Conservation (phyloP, 92 coral and sea anemone species). For the Phymanthus crucifer region DNA sequence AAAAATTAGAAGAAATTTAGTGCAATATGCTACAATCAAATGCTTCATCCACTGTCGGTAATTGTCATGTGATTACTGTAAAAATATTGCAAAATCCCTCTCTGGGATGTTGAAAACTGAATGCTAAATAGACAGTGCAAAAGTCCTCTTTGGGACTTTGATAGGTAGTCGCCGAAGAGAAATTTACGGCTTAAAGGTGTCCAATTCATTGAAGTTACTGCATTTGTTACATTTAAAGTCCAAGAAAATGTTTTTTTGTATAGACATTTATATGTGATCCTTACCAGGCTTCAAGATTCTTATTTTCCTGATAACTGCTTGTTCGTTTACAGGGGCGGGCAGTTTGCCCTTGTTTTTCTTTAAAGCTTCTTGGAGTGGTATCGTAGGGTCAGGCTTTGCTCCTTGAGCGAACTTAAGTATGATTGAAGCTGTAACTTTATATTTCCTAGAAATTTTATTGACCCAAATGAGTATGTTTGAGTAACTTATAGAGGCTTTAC, state of each 20-base stretch:
- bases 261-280: neutral
- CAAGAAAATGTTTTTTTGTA: too few relatives aligned
- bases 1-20: neutral
- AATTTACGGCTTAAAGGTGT: too few relatives aligned
- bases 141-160: too few relatives aligned
- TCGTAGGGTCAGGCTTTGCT: slow-evolving; percentile 76
- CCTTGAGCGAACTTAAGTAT: slow-evolving; percentile 78
- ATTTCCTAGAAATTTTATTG: slow-evolving; percentile 25
- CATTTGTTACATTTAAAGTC: too few relatives aligned
- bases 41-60: too few relatives aligned
- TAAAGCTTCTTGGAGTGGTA: slow-evolving; percentile 65
- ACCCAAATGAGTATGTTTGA: neutral
- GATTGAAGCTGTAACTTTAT: slow-evolving; percentile 41
- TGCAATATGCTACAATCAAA: neutral
- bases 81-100: too few relatives aligned
- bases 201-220: too few relatives aligned
- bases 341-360: slow-evolving; percentile 62
- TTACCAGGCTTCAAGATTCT: slow-evolving; percentile 75
- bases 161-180: too few relatives aligned
- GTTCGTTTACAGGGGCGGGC: slow-evolving; percentile 70
- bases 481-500: neutral
- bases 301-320: slow-evolving; percentile 58
- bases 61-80: too few relatives aligned
- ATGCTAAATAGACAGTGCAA: too few relatives aligned
- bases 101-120: too few relatives aligned